These are phyloP conservation scores for Phocides pigmalion DNA, from an alignment of 1,140 invertebrate genomes.

Conservation along the genomic window DNA sequence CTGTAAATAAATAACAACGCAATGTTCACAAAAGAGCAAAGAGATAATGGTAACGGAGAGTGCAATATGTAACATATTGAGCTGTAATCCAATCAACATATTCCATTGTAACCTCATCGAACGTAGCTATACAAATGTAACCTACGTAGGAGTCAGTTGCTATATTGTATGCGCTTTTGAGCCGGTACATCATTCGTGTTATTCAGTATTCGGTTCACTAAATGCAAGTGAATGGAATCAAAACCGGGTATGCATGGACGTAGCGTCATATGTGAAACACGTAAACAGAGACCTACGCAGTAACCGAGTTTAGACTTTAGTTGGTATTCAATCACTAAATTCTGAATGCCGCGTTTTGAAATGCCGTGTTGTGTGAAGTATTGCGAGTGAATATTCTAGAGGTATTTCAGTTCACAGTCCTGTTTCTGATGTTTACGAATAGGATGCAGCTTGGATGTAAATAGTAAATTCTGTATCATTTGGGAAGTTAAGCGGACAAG, in stretches of 20 bases:
- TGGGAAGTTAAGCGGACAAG: too few relatives aligned
- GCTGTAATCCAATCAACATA: too few relatives aligned
- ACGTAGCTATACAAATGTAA: conserved; percentile 8
- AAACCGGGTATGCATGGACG: not conserved
- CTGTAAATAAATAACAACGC: not conserved
- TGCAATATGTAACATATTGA: not conserved
- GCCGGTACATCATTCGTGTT: not conserved
- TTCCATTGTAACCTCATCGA: not conserved
- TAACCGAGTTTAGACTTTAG: conserved; percentile 8
- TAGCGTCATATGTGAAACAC: not conserved
- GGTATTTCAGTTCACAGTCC: too few relatives aligned
- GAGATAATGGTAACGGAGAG: too few relatives aligned
- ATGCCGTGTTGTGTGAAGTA: not conserved
- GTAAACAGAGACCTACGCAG: not conserved
- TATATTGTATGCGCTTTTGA: conserved; percentile 6
- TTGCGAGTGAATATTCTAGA: not conserved
- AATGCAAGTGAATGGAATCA: conserved; percentile 15
- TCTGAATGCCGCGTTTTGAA: too few relatives aligned
- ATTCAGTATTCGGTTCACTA: conserved; percentile 11
- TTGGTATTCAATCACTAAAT: not conserved
- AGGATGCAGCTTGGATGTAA: too few relatives aligned
- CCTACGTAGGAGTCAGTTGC: not conserved
- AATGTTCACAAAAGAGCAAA: too few relatives aligned
- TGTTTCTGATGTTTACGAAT: too few relatives aligned
- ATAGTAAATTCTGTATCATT: too few relatives aligned